These are phyloP conservation scores for Laticauda laticaudata DNA, from an alignment of 2,113 vertebrate genomes.

Conservation along the genomic window DNA sequence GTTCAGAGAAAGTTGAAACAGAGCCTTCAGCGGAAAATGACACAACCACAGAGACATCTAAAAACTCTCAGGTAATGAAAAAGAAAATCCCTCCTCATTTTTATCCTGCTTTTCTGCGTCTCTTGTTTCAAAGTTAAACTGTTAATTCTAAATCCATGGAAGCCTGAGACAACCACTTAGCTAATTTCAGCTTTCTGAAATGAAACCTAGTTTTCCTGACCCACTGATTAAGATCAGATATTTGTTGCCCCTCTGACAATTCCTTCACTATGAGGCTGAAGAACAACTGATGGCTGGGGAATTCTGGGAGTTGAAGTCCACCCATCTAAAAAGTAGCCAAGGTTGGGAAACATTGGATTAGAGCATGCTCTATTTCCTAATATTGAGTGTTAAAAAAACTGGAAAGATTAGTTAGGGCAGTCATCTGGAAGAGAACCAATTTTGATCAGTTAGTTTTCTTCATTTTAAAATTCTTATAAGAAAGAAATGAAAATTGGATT, in stretches of 20 bases:
- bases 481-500: neutral
- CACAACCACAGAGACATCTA: constrained; percentile 77
- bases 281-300: neutral
- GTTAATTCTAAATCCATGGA: neutral
- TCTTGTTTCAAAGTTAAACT: neutral
- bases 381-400: neutral
- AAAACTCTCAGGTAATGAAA: constrained; percentile 88
- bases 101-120: neutral
- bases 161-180: constrained; percentile 24
- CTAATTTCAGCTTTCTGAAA: neutral
- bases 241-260: constrained; percentile 1
- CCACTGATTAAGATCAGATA: neutral
- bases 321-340: neutral
- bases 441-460: neutral
- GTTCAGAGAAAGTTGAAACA: constrained; percentile 85
- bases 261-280: constrained; percentile 3
- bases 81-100: neutral
- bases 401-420: neutral
- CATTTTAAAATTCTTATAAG: neutral
- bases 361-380: neutral
- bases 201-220: neutral
- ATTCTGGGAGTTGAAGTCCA: neutral
- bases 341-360: neutral
- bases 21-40: constrained; percentile 81
- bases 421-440: neutral